Evolutionary conservation across 2,888 invertebrate genomes (phyloP), one percentile per base, ranked within the genome.

Genomic region (Pristionchus entomophagus): DNA sequence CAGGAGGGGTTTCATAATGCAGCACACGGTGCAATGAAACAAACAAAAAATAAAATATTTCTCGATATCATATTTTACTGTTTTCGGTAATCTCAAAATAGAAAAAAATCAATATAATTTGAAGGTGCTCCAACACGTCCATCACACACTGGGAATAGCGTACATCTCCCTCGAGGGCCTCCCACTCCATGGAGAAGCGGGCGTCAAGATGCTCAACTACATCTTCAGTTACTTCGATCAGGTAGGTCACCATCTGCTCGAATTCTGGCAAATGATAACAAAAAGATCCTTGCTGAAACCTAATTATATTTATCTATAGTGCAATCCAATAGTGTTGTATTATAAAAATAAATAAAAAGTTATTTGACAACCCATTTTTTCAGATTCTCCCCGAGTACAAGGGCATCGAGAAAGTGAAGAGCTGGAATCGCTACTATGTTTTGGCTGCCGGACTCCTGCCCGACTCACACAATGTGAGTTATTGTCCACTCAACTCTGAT

Each of bases 401-500:
- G 81, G 92, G 92, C 22, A 87, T 92, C 32, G 92, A 92, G 84
- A 93, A 93, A 86, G 90, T 93, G 84, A 88, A 91, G 80, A 91
- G 88, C 78, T 88, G 91, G 32, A 91, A 92, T 84, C 89, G 91
- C n/a, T 89, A 89, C 86, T 93, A 93, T 86, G 90, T 90, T 41
- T 91, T 90, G 26, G 93, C 92, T n/a, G 93, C 92, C 38, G 93
- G 93, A 19, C 87, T 92, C 32, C 87, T 92, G 65, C 93, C 93
- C 29, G 93, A 93, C 32, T 88, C 89, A 56, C 89, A 91, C 45
- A 92, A 93, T 87, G 92, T 92, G 49, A 86, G 88, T 80, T 26
- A 49, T 78, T 29, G 22, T 22, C 6, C 10, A 22, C 41, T 14
- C 8, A 19, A 1, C 4, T 10, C 26, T 5, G 41, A 73, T 73